phyloP scores from a whole-genome alignment of 2,797 vertebrate genomes.

The Cossypha niveicapilla region DNA sequence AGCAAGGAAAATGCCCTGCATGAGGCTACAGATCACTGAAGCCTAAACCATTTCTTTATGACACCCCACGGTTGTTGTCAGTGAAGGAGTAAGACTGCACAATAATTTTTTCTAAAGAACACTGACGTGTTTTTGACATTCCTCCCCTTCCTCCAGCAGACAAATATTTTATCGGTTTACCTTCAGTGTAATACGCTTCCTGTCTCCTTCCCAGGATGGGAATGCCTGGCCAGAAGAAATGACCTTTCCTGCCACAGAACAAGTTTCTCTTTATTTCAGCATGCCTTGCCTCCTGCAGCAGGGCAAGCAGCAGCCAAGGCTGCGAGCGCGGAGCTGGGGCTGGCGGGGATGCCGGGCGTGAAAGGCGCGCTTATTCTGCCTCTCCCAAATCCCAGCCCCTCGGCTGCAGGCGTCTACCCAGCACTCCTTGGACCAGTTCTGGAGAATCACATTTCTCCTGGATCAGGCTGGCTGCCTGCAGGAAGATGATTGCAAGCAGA shows the following conservation, averaged over 20 bases:
- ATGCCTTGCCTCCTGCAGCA: constrained; percentile 7
- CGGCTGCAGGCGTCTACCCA: neutral
- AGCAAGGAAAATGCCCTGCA: neutral
- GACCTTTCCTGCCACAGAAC: constrained; percentile 23
- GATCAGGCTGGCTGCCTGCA: constrained; percentile 22
- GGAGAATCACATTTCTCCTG: constrained; percentile 55
- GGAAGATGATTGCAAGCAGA: constrained; percentile 68
- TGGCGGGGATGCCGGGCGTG: neutral
- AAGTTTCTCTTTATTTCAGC: constrained; percentile 57
- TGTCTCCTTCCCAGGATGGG: constrained; percentile 21
- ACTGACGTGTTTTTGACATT: neutral
- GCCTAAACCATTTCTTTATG: neutral
- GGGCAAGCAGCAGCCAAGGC: neutral
- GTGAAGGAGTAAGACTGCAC: neutral
- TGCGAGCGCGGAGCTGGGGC: neutral
- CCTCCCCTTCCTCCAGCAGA: constrained; percentile 31
- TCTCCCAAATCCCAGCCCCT: constrained; percentile 22
- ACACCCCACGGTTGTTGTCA: neutral
- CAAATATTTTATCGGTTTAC: constrained; percentile 64
- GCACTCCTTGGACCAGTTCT: neutral
- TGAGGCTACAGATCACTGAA: neutral
- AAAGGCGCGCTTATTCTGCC: constrained; percentile 44
- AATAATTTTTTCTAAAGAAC: neutral
- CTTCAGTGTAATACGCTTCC: constrained; percentile 49
- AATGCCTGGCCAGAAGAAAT: constrained; percentile 41